A percentile compares a stretch with the other conserved stretches of the same genome.
Conservation (phyloP, 2,113 vertebrate species). For the human (Homo sapiens) region DNA sequence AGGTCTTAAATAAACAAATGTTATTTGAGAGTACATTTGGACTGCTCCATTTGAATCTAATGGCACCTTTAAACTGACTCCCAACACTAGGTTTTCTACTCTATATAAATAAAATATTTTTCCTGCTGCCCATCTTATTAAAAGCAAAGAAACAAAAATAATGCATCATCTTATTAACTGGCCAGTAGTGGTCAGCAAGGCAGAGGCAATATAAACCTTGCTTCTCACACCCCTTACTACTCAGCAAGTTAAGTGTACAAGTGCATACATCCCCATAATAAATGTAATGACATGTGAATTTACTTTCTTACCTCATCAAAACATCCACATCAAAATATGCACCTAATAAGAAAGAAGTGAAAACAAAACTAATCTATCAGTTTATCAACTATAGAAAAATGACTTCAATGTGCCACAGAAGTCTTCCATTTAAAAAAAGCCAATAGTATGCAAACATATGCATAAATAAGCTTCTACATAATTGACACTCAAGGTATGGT, state of each 20-base stretch:
- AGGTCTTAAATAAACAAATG: background rate
- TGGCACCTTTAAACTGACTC: background rate
- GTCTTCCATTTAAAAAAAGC: background rate
- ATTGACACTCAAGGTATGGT: background rate
- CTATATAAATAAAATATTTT: background rate
- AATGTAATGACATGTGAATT: background rate
- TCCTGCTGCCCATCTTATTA: background rate
- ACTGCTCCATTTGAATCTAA: background rate
- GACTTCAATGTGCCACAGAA: background rate
- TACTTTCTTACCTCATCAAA: background rate
- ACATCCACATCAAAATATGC: background rate
- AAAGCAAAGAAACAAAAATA: conserved; percentile 24
- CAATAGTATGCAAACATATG: background rate
- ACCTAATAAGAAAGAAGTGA: background rate
- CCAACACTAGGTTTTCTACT: background rate
- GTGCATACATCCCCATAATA: background rate
- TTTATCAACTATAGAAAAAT: background rate
- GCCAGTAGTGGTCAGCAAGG: background rate
- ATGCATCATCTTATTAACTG: background rate
- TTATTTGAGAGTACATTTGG: background rate
- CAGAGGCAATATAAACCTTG: background rate
- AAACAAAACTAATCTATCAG: background rate
- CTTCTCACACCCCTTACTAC: background rate
- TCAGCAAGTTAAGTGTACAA: background rate
- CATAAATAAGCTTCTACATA: background rate